These are phyloP conservation scores for Propsilocerus akamusi DNA, from an alignment of 1,140 invertebrate species.

Conservation along the genomic window DNA sequence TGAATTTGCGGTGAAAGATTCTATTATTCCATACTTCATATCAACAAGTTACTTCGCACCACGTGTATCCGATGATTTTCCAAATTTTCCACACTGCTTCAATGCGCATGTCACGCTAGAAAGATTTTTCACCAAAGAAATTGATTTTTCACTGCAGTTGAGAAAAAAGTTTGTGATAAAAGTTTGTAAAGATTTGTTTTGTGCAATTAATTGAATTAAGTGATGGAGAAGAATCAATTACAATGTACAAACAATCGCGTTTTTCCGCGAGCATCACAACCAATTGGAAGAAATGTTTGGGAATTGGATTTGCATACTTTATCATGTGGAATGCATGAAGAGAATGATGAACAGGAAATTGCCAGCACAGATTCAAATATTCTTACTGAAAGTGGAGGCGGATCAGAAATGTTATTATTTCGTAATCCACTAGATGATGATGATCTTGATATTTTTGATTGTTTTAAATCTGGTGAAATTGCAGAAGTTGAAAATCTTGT, in stretches of 20 bases:
- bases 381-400: neutral
- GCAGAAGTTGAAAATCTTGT: constrained; percentile 56
- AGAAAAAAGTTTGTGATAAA: too few species aligned
- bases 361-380: neutral
- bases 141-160: too few species aligned
- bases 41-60: too few species aligned
- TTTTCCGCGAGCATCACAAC: neutral
- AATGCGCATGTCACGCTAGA: too few species aligned
- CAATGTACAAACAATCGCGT: neutral
- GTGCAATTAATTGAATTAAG: too few species aligned
- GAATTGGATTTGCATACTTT: neutral
- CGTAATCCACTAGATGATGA: neutral
- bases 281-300: neutral
- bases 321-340: neutral
- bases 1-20: too few species aligned
- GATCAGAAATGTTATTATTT: neutral
- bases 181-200: too few species aligned
- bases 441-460: neutral
- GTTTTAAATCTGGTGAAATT: constrained; percentile 36
- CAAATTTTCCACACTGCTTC: too few species aligned
- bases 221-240: too few species aligned
- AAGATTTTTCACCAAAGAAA: too few species aligned
- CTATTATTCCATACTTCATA: too few species aligned
- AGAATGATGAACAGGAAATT: neutral
- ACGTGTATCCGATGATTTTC: too few species aligned